Percentiles rank a stretch among this genome's conserved stretches.
Conservation (phyloP, 1,140 invertebrate genomes). For the Xylocopa sonorina region DNA sequence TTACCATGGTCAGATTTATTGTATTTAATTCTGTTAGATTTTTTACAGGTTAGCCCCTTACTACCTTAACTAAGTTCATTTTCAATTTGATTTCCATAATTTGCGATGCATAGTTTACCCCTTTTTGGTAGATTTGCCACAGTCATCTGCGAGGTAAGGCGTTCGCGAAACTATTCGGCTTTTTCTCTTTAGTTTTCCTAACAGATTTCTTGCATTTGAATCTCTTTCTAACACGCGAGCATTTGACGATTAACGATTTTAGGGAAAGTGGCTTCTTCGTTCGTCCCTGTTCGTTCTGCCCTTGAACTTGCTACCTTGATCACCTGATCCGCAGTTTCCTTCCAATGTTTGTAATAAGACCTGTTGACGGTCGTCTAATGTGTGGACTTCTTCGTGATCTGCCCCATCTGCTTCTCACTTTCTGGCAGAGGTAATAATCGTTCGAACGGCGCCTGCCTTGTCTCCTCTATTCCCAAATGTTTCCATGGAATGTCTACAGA, state of each 20-base stretch:
- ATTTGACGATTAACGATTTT: background rate
- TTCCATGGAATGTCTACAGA: conserved; percentile 55
- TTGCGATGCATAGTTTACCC: too few species aligned
- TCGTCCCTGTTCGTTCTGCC: background rate
- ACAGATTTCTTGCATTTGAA: background rate
- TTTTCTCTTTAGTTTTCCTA: background rate
- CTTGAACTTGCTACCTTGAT: conserved; percentile 55
- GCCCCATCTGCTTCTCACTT: conserved; percentile 47
- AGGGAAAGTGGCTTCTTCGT: background rate
- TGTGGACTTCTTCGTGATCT: conserved; percentile 49
- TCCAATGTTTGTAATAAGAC: conserved; percentile 67
- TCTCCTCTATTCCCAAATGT: background rate
- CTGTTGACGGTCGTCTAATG: conserved; percentile 61
- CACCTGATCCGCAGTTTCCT: conserved; percentile 57
- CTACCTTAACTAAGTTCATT: too few species aligned
- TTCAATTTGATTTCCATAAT: too few species aligned
- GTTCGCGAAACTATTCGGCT: too few species aligned
- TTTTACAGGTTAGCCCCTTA: too few species aligned
- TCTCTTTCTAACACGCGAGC: background rate
- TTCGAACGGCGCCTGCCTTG: conserved; percentile 15
- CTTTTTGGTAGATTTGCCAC: too few species aligned
- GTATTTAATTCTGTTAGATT: too few species aligned
- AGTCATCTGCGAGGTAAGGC: too few species aligned
- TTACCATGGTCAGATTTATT: too few species aligned
- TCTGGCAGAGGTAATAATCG: conserved; percentile 42